These are phyloP conservation scores for Holocentrus rufus DNA, from an alignment of 2,797 vertebrate species.

Conservation along the genomic window DNA sequence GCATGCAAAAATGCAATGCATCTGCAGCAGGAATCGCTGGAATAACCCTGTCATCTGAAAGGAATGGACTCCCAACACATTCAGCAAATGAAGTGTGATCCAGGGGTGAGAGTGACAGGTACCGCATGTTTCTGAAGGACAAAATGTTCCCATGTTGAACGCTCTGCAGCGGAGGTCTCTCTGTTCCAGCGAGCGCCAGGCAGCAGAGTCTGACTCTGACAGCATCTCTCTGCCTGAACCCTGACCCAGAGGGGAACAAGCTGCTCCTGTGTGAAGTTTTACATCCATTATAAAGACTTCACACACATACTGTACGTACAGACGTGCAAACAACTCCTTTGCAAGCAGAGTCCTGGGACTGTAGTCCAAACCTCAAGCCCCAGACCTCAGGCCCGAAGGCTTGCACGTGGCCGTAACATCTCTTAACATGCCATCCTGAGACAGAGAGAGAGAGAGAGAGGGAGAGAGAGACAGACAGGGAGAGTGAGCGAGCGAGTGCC, in stretches of 20 bases:
- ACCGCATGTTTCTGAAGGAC: conserved; percentile 11
- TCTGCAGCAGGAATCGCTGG: conserved; percentile 36
- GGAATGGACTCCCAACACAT: conserved; percentile 33
- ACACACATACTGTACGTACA: conserved; percentile 5
- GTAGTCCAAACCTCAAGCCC: conserved; percentile 43
- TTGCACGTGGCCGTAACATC: conserved; percentile 43
- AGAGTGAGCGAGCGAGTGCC: conserved; percentile 23
- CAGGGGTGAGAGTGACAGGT: conserved; percentile 29
- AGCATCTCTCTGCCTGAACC: not conserved
- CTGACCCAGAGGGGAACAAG: not conserved
- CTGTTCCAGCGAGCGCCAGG: not conserved
- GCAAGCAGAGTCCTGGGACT: conserved; percentile 22
- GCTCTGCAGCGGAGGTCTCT: not conserved
- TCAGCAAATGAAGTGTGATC: conserved; percentile 29
- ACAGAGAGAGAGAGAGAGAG: conserved; percentile 15
- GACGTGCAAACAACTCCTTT: conserved; percentile 24
- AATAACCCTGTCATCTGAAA: conserved; percentile 27
- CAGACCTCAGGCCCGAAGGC: conserved; percentile 36
- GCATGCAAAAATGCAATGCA: conserved; percentile 41
- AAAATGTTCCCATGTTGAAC: conserved; percentile 36
- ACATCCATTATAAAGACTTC: conserved; percentile 14
- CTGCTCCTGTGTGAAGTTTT: not conserved
- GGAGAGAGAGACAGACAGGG: not conserved
- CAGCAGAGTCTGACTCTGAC: too few relatives aligned
- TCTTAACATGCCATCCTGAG: conserved; percentile 26